These are phyloP conservation scores for Alcedo atthis DNA, from an alignment of 2,797 vertebrate species.

Conservation along the genomic window DNA sequence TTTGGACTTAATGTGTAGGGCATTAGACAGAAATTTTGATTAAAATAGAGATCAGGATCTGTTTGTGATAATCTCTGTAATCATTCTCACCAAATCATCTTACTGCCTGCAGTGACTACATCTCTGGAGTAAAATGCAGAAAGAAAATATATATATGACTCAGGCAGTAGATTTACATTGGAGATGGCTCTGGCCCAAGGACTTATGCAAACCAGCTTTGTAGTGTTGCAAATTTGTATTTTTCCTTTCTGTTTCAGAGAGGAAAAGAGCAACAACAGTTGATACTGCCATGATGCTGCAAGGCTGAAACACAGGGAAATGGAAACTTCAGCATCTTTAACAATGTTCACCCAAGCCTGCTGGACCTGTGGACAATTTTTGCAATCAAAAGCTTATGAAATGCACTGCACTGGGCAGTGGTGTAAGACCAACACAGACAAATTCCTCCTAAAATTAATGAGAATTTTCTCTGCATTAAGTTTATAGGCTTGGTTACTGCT, in stretches of 20 bases:
- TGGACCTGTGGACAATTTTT: neutral
- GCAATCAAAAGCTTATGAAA: conserved; percentile 10
- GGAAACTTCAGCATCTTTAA: neutral
- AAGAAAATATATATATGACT: neutral
- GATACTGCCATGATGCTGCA: neutral
- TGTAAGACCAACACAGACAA: neutral
- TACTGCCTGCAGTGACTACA: neutral
- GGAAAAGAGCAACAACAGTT: neutral
- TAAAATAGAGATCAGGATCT: conserved; percentile 37
- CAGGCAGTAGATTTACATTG: neutral
- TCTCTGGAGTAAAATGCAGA: neutral
- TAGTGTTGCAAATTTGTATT: conserved; percentile 18
- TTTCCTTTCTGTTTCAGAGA: conserved; percentile 36
- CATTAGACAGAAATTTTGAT: conserved; percentile 8
- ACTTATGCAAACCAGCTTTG: conserved; percentile 37
- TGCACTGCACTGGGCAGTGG: neutral
- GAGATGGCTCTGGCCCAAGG: conserved; percentile 44
- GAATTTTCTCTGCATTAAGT: neutral
- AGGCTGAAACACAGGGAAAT: neutral
- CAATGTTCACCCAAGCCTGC: neutral
- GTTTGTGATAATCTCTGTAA: conserved; percentile 24
- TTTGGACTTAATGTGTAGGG: neutral
- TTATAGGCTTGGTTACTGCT: neutral
- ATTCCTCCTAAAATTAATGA: neutral
- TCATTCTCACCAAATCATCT: conserved; percentile 31